A percentile compares a stretch with the other conserved stretches of the same genome.
phyloP scores from a whole-genome alignment of 2,888 invertebrate genomes.

The Mesorhabditis spiculigera region DNA sequence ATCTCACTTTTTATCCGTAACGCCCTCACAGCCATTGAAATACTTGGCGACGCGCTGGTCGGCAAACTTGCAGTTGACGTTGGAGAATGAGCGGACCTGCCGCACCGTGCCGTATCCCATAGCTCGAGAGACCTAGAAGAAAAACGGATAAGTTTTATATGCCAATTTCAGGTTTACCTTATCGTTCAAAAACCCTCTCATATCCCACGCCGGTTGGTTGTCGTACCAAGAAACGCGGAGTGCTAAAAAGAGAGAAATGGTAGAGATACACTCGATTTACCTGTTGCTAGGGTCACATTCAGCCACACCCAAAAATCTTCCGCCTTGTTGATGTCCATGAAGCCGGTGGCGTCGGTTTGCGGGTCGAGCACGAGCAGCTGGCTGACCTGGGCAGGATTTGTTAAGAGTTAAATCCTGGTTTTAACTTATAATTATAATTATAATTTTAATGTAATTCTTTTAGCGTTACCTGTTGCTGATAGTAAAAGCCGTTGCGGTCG shows the following conservation, averaged over 20 bases:
- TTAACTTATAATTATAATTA: neutral
- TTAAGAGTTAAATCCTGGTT: no score
- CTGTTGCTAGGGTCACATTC: slow-evolving; percentile 19
- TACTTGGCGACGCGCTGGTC: slow-evolving; percentile 14
- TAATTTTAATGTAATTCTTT: no score
- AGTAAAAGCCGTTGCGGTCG: slow-evolving; percentile 35
- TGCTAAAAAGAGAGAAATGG: slow-evolving; percentile 34
- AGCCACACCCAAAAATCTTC: slow-evolving; percentile 41
- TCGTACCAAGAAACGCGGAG: slow-evolving; percentile 64
- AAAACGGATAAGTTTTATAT: slow-evolving; percentile 5
- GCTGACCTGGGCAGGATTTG: neutral
- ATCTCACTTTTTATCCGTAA: slow-evolving; percentile 2
- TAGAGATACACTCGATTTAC: slow-evolving; percentile 8
- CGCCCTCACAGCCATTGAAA: slow-evolving; percentile 24
- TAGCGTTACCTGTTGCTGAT: slow-evolving; percentile 21
- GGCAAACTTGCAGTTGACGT: slow-evolving; percentile 21
- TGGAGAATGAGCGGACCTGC: slow-evolving; percentile 60
- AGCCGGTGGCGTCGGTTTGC: slow-evolving; percentile 16
- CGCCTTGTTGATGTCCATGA: slow-evolving; percentile 27
- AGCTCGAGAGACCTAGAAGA: slow-evolving; percentile 60
- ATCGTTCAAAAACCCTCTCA: slow-evolving; percentile 64
- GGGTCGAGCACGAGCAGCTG: neutral
- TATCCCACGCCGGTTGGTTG: slow-evolving; percentile 61
- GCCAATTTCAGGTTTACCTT: slow-evolving; percentile 36
- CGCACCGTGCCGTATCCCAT: slow-evolving; percentile 65